phyloP scores from a whole-genome alignment of 2,113 vertebrate species.

The Microtus richardsoni region DNA sequence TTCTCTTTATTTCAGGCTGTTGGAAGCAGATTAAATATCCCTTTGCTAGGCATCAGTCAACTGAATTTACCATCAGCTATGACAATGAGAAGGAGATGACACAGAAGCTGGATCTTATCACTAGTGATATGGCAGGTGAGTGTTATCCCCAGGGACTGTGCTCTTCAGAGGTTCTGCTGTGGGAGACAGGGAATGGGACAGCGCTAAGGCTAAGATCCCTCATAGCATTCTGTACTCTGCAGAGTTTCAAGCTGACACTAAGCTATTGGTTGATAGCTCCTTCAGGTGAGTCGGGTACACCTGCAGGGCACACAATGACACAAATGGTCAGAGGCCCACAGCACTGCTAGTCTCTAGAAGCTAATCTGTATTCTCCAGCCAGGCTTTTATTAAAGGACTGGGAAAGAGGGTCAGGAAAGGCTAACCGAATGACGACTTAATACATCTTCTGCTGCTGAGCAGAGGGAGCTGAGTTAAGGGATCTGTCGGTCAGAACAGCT shows the following conservation, averaged over 20 bases:
- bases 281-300: background rate
- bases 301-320: background rate
- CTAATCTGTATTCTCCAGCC: background rate
- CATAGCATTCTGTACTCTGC: background rate
- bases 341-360: background rate
- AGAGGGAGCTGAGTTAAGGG: background rate
- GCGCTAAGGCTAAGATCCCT: background rate
- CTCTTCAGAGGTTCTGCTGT: background rate
- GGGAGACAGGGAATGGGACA: background rate
- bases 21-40: slow-evolving; percentile 93
- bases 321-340: too few species aligned
- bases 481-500: background rate
- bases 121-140: slow-evolving; percentile 91
- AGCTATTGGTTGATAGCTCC: background rate
- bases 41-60: slow-evolving; percentile 90
- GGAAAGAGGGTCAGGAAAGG: slow-evolving; percentile 35
- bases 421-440: slow-evolving; percentile 14
- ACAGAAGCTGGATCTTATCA: slow-evolving; percentile 91
- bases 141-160: background rate
- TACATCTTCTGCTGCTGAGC: background rate
- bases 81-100: slow-evolving; percentile 90
- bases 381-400: slow-evolving; percentile 17
- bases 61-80: slow-evolving; percentile 94
- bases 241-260: background rate
- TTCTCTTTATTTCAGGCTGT: slow-evolving; percentile 86